Percentiles rank a stretch among this genome's conserved stretches.
phyloP scores from a whole-genome alignment of 2,797 vertebrate species.

The Streptopelia turtur region DNA sequence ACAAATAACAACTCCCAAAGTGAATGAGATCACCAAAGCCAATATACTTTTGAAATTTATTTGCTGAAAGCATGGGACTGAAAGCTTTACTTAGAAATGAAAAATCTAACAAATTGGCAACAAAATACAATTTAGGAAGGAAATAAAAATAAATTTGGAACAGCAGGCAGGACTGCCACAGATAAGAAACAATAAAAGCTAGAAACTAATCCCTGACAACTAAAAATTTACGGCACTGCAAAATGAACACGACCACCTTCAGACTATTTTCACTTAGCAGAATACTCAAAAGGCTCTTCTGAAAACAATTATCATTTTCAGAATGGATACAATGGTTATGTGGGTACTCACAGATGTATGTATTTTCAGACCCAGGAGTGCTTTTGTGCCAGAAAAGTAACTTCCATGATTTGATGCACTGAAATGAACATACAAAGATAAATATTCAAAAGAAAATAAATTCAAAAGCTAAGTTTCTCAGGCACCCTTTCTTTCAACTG shows the following conservation, averaged over 20 bases:
- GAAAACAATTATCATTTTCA: background rate
- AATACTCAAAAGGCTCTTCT: background rate
- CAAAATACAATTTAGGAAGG: slow-evolving; percentile 9
- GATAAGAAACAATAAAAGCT: slow-evolving; percentile 4
- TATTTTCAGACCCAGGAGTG: background rate
- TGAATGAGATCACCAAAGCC: slow-evolving; percentile 46
- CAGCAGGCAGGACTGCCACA: background rate
- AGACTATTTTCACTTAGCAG: background rate
- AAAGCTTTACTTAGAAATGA: slow-evolving; percentile 58
- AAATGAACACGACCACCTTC: background rate
- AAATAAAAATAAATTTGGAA: slow-evolving; percentile 27
- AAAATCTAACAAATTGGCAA: slow-evolving; percentile 43
- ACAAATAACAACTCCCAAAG: slow-evolving; percentile 4
- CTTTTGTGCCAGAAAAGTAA: background rate
- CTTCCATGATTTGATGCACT: background rate
- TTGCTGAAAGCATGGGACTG: slow-evolving; percentile 32
- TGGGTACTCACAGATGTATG: background rate
- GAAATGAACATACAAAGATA: background rate
- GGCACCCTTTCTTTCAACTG: background rate
- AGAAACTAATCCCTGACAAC: background rate
- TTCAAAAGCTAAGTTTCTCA: background rate
- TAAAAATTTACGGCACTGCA: background rate
- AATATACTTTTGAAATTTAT: slow-evolving; percentile 39
- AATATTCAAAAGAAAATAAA: background rate
- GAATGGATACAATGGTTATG: background rate